Evolutionary conservation across 2,888 invertebrate species (phyloP).

Genomic region (Sinopyrophorus schimmeli): DNA sequence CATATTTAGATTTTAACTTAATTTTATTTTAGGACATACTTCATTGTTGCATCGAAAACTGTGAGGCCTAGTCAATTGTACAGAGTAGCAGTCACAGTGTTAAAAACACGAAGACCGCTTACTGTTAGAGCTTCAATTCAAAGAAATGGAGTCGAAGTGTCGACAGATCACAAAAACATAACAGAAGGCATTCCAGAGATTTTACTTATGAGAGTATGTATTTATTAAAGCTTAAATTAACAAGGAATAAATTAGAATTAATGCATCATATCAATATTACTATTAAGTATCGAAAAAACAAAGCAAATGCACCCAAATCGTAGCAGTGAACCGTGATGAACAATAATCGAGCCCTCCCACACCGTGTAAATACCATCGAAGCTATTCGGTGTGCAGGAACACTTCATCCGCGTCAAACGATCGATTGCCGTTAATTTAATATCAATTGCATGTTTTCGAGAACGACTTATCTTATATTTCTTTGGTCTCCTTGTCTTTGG

Average conservation of each 20-base stretch:
- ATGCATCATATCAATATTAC: neutral
- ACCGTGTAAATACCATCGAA: constrained; percentile 58
- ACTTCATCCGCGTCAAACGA: constrained; percentile 46
- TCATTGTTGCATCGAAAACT: constrained; percentile 88
- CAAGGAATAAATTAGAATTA: constrained; percentile 1
- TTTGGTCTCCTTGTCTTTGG: constrained; percentile 53
- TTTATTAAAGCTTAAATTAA: constrained; percentile 12
- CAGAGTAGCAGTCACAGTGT: constrained; percentile 81
- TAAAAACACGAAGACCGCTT: constrained; percentile 77
- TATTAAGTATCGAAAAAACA: constrained; percentile 73
- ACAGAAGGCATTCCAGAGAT: constrained; percentile 87
- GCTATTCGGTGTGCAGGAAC: constrained; percentile 44
- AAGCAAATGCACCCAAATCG: constrained; percentile 86
- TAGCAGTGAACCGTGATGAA: constrained; percentile 83
- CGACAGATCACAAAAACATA: constrained; percentile 79
- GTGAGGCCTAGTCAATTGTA: constrained; percentile 91
- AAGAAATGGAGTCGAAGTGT: constrained; percentile 85
- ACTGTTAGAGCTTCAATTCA: constrained; percentile 87
- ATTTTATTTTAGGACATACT: constrained; percentile 72
- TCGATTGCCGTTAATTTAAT: constrained; percentile 52
- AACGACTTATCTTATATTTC: constrained; percentile 50
- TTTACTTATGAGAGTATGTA: constrained; percentile 79
- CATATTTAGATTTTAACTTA: neutral
- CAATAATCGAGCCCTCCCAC: constrained; percentile 89
- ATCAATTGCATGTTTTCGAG: constrained; percentile 44